A percentile compares a stretch with the other conserved stretches of the same genome.
These are phyloP conservation scores for Ceratosolen solmsi DNA, from an alignment of 1,140 invertebrate genomes.

Conservation along the genomic window DNA sequence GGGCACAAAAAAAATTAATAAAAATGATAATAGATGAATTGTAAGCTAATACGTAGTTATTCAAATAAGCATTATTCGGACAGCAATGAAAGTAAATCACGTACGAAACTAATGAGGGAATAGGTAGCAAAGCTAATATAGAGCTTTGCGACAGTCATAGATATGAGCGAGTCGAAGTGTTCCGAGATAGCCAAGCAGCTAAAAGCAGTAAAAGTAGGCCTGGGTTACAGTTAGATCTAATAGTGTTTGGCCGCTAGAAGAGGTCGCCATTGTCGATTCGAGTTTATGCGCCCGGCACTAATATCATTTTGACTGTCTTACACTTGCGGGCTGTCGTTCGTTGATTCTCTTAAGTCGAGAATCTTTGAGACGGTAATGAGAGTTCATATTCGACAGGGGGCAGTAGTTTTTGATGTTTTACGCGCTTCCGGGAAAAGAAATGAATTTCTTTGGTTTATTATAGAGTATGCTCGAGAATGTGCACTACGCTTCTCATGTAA, in stretches of 20 bases:
- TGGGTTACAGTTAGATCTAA: slow-evolving; percentile 72
- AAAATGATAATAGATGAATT: too few species aligned
- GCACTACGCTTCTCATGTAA: neutral
- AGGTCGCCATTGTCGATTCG: neutral
- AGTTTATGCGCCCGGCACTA: slow-evolving; percentile 11
- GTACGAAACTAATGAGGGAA: too few species aligned
- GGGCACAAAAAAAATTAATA: too few species aligned
- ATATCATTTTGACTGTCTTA: neutral
- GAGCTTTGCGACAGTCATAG: neutral
- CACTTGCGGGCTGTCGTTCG: neutral
- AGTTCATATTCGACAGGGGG: neutral
- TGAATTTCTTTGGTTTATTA: slow-evolving; percentile 8
- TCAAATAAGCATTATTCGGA: too few species aligned
- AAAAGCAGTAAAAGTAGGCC: slow-evolving; percentile 66
- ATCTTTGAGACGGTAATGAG: neutral
- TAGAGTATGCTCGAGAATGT: neutral
- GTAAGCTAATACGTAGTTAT: too few species aligned
- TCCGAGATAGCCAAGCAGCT: neutral
- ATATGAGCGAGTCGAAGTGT: neutral
- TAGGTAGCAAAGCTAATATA: too few species aligned
- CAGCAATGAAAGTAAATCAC: too few species aligned
- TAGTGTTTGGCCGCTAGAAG: slow-evolving; percentile 58
- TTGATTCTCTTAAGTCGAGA: neutral
- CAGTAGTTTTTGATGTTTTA: slow-evolving; percentile 18
- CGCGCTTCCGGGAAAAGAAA: slow-evolving; percentile 27